Percentiles rank a stretch among this genome's conserved stretches.
Evolutionary conservation across 1,140 invertebrate species (phyloP).

Genomic region (Sesamia nonagrioides): DNA sequence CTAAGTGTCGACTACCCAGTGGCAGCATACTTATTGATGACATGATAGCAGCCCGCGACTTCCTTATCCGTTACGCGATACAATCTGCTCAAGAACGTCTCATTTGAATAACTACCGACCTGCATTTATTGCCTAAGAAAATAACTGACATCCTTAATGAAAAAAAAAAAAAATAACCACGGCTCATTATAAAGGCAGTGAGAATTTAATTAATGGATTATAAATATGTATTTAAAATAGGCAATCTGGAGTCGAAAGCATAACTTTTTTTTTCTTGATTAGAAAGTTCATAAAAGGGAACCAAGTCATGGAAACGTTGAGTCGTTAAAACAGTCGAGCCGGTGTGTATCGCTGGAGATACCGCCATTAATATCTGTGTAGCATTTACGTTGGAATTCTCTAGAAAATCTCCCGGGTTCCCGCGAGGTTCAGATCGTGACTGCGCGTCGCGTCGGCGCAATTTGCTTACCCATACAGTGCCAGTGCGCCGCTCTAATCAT

Average conservation of each 20-base stretch:
- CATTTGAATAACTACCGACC: slow-evolving; percentile 80
- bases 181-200: slow-evolving; percentile 35
- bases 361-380: slow-evolving; percentile 82
- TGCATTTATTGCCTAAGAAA: slow-evolving; percentile 69
- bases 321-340: slow-evolving; percentile 55
- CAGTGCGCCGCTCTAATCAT: slow-evolving; percentile 82
- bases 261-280: slow-evolving; percentile 50
- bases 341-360: slow-evolving; percentile 62
- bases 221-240: slow-evolving; percentile 55
- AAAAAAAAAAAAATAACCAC: slow-evolving; percentile 51
- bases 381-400: slow-evolving; percentile 85
- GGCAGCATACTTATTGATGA: slow-evolving; percentile 68
- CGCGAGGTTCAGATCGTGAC: slow-evolving; percentile 86
- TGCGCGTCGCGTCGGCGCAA: slow-evolving; percentile 82
- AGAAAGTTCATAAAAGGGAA: slow-evolving; percentile 53
- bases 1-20: slow-evolving; percentile 35
- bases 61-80: slow-evolving; percentile 83
- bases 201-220: slow-evolving; percentile 56
- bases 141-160: slow-evolving; percentile 68
- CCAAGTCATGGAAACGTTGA: slow-evolving; percentile 48
- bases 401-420: slow-evolving; percentile 82
- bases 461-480: slow-evolving; percentile 86
- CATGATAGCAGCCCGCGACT: slow-evolving; percentile 74
- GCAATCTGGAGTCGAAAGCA: slow-evolving; percentile 40
- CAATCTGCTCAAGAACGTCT: slow-evolving; percentile 74